Evolutionary conservation across 2,113 vertebrate genomes (phyloP).

Genomic region (Amphilophus citrinellus): DNA sequence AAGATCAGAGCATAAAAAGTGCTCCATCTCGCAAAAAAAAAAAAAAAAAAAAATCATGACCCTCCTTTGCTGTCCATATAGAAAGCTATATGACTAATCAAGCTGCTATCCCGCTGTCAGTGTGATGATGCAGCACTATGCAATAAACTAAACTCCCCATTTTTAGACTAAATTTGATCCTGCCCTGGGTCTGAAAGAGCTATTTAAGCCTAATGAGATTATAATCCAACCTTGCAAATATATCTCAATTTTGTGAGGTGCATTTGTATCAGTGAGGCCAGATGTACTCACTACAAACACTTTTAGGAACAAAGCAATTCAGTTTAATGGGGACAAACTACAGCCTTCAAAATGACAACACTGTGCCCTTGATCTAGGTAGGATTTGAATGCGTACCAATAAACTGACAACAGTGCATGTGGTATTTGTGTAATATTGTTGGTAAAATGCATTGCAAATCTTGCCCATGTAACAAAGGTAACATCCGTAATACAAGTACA

Average conservation of each 20-base stretch:
- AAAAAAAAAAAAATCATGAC: background rate
- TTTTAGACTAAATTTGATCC: background rate
- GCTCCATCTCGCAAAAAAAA: constrained; percentile 1
- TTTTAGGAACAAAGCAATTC: background rate
- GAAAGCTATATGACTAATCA: background rate
- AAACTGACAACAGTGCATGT: background rate
- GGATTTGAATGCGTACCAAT: background rate
- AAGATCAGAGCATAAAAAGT: constrained; percentile 12
- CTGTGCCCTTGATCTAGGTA: background rate
- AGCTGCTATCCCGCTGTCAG: background rate
- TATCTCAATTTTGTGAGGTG: background rate
- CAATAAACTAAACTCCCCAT: background rate
- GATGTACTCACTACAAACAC: background rate
- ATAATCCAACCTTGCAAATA: background rate
- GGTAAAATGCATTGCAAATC: background rate
- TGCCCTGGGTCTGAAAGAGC: background rate
- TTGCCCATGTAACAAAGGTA: background rate
- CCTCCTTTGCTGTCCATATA: background rate
- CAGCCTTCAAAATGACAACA: background rate
- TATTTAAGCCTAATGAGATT: background rate
- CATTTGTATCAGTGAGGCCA: background rate
- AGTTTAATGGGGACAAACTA: background rate
- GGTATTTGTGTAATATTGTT: background rate
- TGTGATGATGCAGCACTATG: background rate
- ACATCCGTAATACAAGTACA: background rate